phyloP scores from a whole-genome alignment of 2,888 invertebrate genomes.

The Drosophila ezoana region DNA sequence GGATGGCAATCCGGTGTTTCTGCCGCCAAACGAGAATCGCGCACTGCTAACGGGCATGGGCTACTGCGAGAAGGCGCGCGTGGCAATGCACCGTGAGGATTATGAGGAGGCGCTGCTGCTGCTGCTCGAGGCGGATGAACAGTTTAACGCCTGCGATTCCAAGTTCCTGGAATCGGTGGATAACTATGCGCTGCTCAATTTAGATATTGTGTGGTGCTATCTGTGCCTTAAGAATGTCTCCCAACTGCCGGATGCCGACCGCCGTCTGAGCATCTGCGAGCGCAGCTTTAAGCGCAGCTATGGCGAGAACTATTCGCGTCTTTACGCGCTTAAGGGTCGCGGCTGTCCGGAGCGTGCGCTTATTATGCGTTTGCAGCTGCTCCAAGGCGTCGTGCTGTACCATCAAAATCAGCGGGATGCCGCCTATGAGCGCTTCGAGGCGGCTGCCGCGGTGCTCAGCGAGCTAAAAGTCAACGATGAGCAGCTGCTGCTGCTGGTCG shows the following conservation, averaged over 20 bases:
- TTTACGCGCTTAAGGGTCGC: constrained; percentile 87
- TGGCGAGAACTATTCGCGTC: constrained; percentile 88
- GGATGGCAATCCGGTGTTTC: constrained; percentile 89
- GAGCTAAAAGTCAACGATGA: constrained; percentile 87
- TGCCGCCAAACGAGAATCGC: constrained; percentile 89
- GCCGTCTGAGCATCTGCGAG: constrained; percentile 89
- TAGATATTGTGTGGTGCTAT: constrained; percentile 96
- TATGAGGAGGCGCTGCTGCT: constrained; percentile 90
- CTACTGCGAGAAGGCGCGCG: constrained; percentile 91
- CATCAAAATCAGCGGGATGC: constrained; percentile 90
- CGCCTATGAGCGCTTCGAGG: constrained; percentile 87
- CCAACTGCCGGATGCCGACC: constrained; percentile 90
- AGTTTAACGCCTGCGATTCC: constrained; percentile 86
- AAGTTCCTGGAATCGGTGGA: constrained; percentile 89
- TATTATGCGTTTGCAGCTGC: constrained; percentile 91
- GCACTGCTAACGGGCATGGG: constrained; percentile 91
- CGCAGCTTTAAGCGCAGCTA: constrained; percentile 88
- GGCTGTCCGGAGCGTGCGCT: constrained; percentile 89
- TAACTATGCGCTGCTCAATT: constrained; percentile 92
- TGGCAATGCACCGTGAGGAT: constrained; percentile 88
- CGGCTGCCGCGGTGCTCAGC: constrained; percentile 88
- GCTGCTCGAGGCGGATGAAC: constrained; percentile 91
- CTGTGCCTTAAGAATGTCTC: constrained; percentile 89
- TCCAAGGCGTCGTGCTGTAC: constrained; percentile 92
- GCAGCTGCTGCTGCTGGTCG: constrained; percentile 86